Evolutionary conservation across 2,888 invertebrate species (phyloP), one percentile per base, ranked within the genome.

Genomic region (Drosophila parthenogenetica): DNA sequence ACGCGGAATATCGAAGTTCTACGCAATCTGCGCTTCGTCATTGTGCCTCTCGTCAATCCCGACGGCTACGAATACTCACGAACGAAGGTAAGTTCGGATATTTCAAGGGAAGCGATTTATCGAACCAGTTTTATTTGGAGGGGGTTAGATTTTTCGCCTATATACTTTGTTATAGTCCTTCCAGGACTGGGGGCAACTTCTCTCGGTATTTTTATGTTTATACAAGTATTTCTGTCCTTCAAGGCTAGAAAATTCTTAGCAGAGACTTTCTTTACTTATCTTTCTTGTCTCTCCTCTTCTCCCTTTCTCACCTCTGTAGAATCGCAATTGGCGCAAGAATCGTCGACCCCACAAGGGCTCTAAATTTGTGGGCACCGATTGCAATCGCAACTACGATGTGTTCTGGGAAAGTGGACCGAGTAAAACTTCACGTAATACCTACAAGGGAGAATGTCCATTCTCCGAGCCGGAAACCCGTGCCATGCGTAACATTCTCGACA

Each of bases 11-110:
- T 91, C 35, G 89, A 88, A 50, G 87, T 96, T 5, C 87, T 95
- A n/a, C 92, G 94, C 5, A 92, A 93, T 43, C 92, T 94, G 22
- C 95, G 95, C 81, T 95, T 95, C 93, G 94, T 94, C 74, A 93
- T 95, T 39, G 88, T 95, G 59, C 96, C 96, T 0, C 90, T 94
- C 0, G 93, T 94, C 11, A 96, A 96, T 91, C 95, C 95, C 19
- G 96, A 96, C 90, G 96, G 96, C 0, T 96, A 96, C 80, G 95
- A 94, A 75, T 95, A 93, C 89, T 93, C 94, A 0, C 93, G 93
- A 67, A 93, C 91, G 16, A 89, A 90, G 84, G 94, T 94, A 62
- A 90, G 92, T 11, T 29, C 11, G 3, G n/a, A 8, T 2, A 29
- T 5, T 5, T 29, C 8, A 8, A 8, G 22, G 22, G 22, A 5